A percentile compares a stretch with the other conserved stretches of the same genome.
Evolutionary conservation across 2,113 vertebrate species (phyloP).

Genomic region (Phalacrocorax aristotelis): DNA sequence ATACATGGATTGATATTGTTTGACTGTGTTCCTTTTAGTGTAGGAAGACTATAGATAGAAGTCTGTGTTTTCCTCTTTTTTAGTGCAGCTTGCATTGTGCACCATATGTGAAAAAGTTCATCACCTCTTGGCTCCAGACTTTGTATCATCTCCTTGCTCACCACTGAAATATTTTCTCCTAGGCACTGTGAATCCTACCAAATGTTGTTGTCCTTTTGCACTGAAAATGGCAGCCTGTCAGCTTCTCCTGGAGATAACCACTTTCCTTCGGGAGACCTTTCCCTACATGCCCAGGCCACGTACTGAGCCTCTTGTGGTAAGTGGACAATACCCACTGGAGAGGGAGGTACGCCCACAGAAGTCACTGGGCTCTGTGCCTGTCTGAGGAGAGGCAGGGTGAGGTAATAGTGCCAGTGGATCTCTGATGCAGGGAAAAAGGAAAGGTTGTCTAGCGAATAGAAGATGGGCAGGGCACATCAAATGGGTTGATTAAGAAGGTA

Average conservation of each 20-base stretch:
- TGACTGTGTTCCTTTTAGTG: not conserved
- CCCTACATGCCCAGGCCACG: constrained; percentile 93
- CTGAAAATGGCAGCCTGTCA: constrained; percentile 99
- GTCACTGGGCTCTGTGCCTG: not conserved
- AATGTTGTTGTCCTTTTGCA: constrained; percentile 95
- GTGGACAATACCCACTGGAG: not conserved
- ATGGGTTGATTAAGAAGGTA: not conserved
- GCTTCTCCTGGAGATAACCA: constrained; percentile 94
- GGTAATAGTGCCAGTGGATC: not conserved
- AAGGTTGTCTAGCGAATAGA: not conserved
- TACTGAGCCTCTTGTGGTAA: constrained; percentile 91
- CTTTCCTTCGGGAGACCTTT: constrained; percentile 95
- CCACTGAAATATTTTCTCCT: constrained; percentile 31
- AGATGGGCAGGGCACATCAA: not conserved
- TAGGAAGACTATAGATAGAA: not conserved
- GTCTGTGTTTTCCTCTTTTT: not conserved
- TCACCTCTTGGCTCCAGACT: constrained; percentile 16
- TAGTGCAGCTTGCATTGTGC: constrained; percentile 8
- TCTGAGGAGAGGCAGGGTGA: not conserved
- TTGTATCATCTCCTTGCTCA: constrained; percentile 1
- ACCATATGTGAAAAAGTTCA: constrained; percentile 39
- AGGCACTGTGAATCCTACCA: constrained; percentile 98
- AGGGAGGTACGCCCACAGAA: not conserved
- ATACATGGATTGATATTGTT: not conserved
- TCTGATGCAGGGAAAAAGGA: not conserved